Conservation (phyloP, 2,113 vertebrate genomes). For the Amphiprion ocellaris region DNA sequence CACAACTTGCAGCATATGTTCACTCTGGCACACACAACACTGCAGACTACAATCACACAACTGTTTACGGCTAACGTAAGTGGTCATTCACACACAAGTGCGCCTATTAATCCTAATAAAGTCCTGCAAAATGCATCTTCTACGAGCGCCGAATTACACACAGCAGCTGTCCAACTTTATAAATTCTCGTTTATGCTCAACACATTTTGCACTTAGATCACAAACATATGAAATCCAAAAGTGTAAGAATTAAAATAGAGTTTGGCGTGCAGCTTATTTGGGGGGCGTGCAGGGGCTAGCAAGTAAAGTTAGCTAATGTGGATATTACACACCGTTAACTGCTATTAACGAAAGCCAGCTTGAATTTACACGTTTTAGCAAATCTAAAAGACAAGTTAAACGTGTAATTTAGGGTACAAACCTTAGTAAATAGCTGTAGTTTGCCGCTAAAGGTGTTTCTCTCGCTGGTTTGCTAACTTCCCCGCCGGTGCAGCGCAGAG, state of each 20-base stretch:
- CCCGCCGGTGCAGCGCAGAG: background rate
- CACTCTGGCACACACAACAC: too few relatives aligned
- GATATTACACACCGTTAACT: background rate
- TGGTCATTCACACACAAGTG: background rate
- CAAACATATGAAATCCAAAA: rapidly evolving
- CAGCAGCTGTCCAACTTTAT: rapidly evolving
- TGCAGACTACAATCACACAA: too few relatives aligned
- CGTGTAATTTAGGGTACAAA: background rate
- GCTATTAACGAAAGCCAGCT: background rate
- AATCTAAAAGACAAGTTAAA: background rate
- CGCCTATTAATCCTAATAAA: background rate
- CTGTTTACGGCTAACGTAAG: too few relatives aligned
- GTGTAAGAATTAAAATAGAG: background rate
- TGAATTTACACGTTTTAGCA: background rate
- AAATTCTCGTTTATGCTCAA: rapidly evolving
- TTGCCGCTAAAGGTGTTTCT: background rate
- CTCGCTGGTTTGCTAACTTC: background rate
- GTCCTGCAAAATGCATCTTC: too few relatives aligned
- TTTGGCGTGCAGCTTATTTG: background rate
- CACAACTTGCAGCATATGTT: too few relatives aligned
- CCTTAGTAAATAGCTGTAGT: background rate
- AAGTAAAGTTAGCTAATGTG: conserved; percentile 9
- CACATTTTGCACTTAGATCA: rapidly evolving
- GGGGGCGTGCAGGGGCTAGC: conserved; percentile 36
- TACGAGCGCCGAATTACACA: background rate